Base-by-base conservation (phyloP, 2,797 vertebrate genomes). In the Dipus sagitta region DNA sequence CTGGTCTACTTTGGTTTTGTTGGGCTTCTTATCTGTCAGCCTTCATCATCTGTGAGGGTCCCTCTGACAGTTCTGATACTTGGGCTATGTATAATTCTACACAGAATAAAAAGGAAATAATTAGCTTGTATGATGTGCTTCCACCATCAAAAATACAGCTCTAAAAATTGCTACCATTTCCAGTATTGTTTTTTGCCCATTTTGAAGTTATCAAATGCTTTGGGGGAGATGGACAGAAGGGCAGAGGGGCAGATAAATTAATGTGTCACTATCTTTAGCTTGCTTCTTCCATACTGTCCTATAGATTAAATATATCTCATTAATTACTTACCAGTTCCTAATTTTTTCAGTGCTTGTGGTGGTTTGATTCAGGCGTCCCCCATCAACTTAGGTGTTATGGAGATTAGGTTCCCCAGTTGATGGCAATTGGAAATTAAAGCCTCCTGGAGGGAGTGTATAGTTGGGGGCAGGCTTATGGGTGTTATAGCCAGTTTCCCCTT, bases 181-280 rank as follows among this genome's bases (percentile, higher is more conserved):
- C 20, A 23, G n/a, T n/a, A 9, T 74, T 21, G 5, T 75, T 17
- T 28, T 26, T 34, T 23, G 26, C 42, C 54, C 10, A 0, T 65
- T 38, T n/a, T 42, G 21, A n/a, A 28, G 38, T 47, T 21, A 18
- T 3, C 9, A 3, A 13, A 32, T 64, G 20, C 77, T 71, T 21
- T 34, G 34, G 28, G 26, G 26, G 74, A 58, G 8, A 32, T 47
- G 30, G 26, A 21, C 79, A 58, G 11, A n/a, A 58, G 38, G n/a
- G 26, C 79, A 58, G 11, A n/a, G 64, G 38, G 28, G 2, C 0
- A 14, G 20, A 62, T 32, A 32, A 30, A n/a, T 4, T 17, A 23
- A 2, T 6, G 0, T 12, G n/a, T 15, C 10, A 7, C n/a, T n/a
- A 12, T 23, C 24, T 6, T 0, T 5, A 34, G 23, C 24, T 64